Evolutionary conservation across 1,140 invertebrate genomes (phyloP).

Genomic region (Xylocopa sonorina): DNA sequence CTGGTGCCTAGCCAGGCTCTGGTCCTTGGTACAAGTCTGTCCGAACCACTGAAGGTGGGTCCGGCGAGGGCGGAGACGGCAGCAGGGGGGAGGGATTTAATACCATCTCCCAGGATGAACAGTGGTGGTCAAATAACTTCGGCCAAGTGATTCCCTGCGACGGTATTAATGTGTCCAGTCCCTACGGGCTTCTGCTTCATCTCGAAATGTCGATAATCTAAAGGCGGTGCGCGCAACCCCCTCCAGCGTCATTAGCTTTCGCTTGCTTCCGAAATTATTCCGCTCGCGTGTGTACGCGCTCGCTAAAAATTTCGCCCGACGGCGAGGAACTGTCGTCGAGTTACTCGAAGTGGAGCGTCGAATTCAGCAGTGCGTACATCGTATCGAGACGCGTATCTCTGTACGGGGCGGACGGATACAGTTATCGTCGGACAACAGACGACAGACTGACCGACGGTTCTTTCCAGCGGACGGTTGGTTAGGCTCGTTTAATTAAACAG

Average conservation of each 20-base stretch:
- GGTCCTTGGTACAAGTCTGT: constrained; percentile 78
- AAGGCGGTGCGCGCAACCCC: constrained; percentile 24
- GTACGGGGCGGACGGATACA: no score
- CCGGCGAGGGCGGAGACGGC: constrained; percentile 37
- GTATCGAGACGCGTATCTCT: no score
- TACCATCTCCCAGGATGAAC: constrained; percentile 80
- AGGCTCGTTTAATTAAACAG: constrained; percentile 29
- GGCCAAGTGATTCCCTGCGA: constrained; percentile 77
- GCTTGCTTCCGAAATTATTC: constrained; percentile 11
- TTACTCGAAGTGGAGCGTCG: no score
- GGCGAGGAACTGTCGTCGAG: no score
- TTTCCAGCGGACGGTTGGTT: constrained; percentile 7
- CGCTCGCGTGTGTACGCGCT: no score
- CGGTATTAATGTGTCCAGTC: constrained; percentile 77
- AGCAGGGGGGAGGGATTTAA: constrained; percentile 75
- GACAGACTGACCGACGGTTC: no score
- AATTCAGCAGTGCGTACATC: no score
- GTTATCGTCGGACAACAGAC: no score
- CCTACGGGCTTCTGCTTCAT: constrained; percentile 69
- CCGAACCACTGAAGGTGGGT: constrained; percentile 72
- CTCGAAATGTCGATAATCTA: constrained; percentile 67
- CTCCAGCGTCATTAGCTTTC: constrained; percentile 27
- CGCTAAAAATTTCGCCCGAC: background rate
- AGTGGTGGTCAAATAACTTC: constrained; percentile 82
- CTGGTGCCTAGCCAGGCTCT: constrained; percentile 78